Percentiles rank a stretch among this genome's conserved stretches.
phyloP scores from a whole-genome alignment of 2,113 vertebrate genomes.

The Microcebus griseorufus region DNA sequence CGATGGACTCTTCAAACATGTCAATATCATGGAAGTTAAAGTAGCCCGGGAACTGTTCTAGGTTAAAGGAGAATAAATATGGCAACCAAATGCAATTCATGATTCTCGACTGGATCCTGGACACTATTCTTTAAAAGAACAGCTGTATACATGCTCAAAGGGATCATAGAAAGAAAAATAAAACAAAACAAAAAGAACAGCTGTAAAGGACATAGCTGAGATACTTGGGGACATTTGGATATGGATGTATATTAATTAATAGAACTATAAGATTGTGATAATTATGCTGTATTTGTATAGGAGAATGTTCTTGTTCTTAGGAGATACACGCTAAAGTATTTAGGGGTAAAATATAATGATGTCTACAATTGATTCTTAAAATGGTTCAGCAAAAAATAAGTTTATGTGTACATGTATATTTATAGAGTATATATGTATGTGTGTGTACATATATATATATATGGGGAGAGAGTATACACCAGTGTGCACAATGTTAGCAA shows the following conservation, averaged over 20 bases:
- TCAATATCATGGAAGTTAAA: neutral
- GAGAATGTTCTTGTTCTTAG: neutral
- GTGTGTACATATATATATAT: neutral
- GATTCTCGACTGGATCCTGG: constrained; percentile 26
- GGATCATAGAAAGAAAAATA: too few relatives aligned
- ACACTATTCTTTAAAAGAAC: neutral
- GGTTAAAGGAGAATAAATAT: neutral
- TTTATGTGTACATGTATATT: neutral
- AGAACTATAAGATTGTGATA: neutral
- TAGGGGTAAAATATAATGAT: neutral
- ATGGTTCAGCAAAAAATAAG: neutral
- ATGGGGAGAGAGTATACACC: neutral
- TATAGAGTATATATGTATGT: too few relatives aligned
- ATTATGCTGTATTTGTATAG: neutral
- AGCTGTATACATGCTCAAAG: neutral
- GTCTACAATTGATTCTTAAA: constrained; percentile 24
- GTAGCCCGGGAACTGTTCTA: neutral
- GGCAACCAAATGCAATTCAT: neutral
- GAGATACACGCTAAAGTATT: neutral
- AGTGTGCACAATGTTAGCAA: neutral
- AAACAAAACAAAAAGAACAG: neutral
- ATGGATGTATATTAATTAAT: neutral
- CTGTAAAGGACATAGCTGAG: neutral
- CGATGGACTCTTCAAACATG: neutral
- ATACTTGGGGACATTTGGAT: neutral